Evolutionary conservation across 2,888 invertebrate genomes (phyloP).

Genomic region (Emmelina monodactyla): DNA sequence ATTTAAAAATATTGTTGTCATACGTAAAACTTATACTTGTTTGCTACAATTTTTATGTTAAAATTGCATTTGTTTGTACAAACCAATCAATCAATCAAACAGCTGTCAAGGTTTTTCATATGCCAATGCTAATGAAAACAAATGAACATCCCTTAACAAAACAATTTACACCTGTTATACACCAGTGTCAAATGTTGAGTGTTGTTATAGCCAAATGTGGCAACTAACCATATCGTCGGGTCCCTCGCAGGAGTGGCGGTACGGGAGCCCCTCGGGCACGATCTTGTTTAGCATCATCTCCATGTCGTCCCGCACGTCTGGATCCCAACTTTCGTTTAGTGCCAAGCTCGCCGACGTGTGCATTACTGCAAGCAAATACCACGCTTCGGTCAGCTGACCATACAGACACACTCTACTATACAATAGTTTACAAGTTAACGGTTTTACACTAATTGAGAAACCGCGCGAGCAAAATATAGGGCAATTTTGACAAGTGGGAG

Average conservation of each 20-base stretch:
- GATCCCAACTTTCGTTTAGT: conserved; percentile 98
- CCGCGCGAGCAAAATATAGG: conserved; percentile 27
- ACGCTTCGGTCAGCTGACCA: not conserved
- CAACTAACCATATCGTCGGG: conserved; percentile 95
- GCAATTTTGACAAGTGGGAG: conserved; percentile 40
- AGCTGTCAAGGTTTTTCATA: too few species aligned
- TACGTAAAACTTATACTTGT: too few species aligned
- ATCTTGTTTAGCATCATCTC: conserved; percentile 99
- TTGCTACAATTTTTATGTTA: too few species aligned
- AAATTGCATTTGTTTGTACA: too few species aligned
- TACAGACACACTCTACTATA: not conserved
- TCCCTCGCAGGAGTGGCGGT: conserved; percentile 96
- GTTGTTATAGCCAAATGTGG: too few species aligned
- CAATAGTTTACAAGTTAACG: too few species aligned
- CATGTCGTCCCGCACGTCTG: conserved; percentile 97
- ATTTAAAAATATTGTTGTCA: too few species aligned
- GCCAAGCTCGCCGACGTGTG: conserved; percentile 98
- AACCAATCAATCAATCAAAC: too few species aligned
- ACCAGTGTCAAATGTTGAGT: too few species aligned
- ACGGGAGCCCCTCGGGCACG: conserved; percentile 95
- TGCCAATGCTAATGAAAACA: too few species aligned
- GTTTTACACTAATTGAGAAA: conserved; percentile 19
- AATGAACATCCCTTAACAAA: too few species aligned
- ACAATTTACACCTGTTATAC: too few species aligned
- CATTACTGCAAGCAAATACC: conserved; percentile 85